Evolutionary conservation across 64 coral and sea anemone genomes (phyloP), one percentile per base, ranked within the genome.

Genomic region (Porites lutea): DNA sequence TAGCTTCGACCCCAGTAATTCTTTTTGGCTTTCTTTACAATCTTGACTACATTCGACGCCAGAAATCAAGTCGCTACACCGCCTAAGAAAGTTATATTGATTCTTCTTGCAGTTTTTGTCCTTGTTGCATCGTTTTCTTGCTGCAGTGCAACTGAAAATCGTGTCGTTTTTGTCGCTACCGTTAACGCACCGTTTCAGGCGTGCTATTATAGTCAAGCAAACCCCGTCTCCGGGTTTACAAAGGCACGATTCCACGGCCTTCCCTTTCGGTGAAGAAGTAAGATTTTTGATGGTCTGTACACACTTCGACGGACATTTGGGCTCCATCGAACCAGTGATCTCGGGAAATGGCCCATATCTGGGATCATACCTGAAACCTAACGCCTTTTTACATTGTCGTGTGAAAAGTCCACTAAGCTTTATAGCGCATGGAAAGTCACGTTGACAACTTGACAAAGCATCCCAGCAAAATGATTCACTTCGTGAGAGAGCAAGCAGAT

Each of bases 21-120:
- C 57, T 1, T 93, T 52, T 79, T 87, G 81, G 6, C 71, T 64
- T 22, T 16, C 8, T 67, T 69, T 79, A 50, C 91, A 93, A 62
- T 93, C 91, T 43, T 79, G 18, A 6, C 82, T 67, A 63, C 91
- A 93, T 21, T 79, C 61, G 21, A 93, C 21, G 45, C 91, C 91
- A 3, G 91, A 87, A 18, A 93, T 93, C 11, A 93, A 45, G 19
- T 21, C 4, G 3, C 50, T 59, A 73, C 91, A 93, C 22, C 85
- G 83, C 22, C 65, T 68, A 9, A 93, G 60, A 61, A 93, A 93
- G 14, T 64, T 82, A 0, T 48, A 0, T 54, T 93, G 82, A 47
- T 14, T 75, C 54, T 2, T 18, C 6, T 87, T 61, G 57, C 91
- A 93, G 65, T 68, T 0, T 20, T 47, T 57, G 63, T 93, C 72